A percentile compares a stretch with the other conserved stretches of the same genome.
Conservation (phyloP, 2,797 vertebrate species). For the Bradypodion ventrale region DNA sequence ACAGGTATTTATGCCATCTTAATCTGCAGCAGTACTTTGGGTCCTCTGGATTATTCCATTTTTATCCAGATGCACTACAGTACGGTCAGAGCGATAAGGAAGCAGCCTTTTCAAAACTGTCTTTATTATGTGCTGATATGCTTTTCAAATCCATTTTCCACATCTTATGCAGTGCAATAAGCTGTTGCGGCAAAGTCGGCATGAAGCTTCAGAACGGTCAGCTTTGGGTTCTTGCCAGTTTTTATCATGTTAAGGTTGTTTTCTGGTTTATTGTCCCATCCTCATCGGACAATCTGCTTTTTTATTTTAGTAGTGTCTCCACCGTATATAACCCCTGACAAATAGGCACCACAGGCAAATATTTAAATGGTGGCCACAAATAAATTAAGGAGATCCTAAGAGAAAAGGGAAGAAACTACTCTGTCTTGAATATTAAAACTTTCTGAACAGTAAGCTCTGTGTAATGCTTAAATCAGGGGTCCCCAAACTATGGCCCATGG, state of each 20-base stretch:
- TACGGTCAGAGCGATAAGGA: constrained; percentile 14
- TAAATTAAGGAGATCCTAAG: neutral
- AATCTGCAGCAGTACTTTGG: constrained; percentile 13
- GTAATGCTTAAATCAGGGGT: too few species aligned
- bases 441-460: neutral
- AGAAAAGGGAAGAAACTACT: too few species aligned
- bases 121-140: constrained; percentile 35
- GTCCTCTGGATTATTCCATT: constrained; percentile 31
- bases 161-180: constrained; percentile 11
- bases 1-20: constrained; percentile 34
- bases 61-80: constrained; percentile 22
- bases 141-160: constrained; percentile 38
- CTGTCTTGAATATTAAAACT: neutral
- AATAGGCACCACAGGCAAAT: neutral
- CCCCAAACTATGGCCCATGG: too few species aligned
- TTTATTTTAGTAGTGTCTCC: neutral
- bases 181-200: neutral
- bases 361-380: neutral
- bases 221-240: neutral
- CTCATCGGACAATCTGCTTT: neutral
- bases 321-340: neutral
- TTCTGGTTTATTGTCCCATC: neutral
- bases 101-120: constrained; percentile 17
- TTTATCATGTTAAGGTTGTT: constrained; percentile 9
- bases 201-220: constrained; percentile 19